Base-by-base conservation (phyloP, 2,888 invertebrate genomes). In the Chrysotoxum bicinctum region DNA sequence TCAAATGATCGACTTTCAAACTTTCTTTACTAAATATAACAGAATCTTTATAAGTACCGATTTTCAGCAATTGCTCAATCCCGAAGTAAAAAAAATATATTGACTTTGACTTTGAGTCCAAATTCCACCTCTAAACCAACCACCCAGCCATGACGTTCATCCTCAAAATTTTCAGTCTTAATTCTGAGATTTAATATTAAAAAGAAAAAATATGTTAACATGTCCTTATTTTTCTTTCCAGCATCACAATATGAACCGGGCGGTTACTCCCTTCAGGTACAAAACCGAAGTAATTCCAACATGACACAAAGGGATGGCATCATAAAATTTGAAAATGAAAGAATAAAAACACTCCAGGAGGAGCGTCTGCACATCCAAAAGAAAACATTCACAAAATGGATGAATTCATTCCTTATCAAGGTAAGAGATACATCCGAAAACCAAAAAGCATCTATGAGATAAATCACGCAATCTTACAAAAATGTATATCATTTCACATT, bases 301-400 rank as follows among this genome's bases (percentile, higher is more conserved):
- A 97, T 97, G 97, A 97, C 97, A 93, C 97, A 97, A 93, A 94
- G 97, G 82, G 97, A 97, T 92, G 97, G 97, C 93, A 96, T 97
- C 89, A 95, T 96, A 91, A 97, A 97, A 93, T 99, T 98, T 93
- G 98, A 99, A 94, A 97, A 97, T 94, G 97, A 97, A 91, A 96
- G 98, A 88, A 99, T 99, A 91, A 96, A 96, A 94, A 97, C 97
- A 91, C 95, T 99, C 91, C 98, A 99, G 92, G 98, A 99, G 93
- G 99, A 99, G 93, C 96, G 99, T 78, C 94, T 99, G 88, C 97
- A 98, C 93, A 99, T 99, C 89, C 99, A 99, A 93, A 99, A 99
- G 95, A 99, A 99, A 93, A 99, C 99, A 35, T 99, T 99, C 93
- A 99, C 99, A 89, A 99, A 99, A 97, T 98, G 98, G 98, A 97